Conservation (phyloP, 2,888 invertebrate species). For the Zhengitettix transpicula region DNA sequence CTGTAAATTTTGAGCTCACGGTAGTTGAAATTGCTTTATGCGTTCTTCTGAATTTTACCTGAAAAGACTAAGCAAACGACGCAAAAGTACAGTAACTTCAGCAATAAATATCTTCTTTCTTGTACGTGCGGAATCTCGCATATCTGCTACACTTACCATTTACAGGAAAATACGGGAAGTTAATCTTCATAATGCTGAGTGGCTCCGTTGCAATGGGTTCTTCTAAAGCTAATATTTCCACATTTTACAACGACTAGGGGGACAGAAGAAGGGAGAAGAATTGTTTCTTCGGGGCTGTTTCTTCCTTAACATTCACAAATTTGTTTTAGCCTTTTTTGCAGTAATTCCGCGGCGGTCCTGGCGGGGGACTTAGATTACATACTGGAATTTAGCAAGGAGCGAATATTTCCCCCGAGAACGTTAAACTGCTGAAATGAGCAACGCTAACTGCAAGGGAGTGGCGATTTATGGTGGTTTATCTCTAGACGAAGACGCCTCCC, state of each 20-base stretch:
- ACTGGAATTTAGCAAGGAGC: background rate
- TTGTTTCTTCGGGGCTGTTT: background rate
- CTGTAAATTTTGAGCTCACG: no score
- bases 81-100: no score
- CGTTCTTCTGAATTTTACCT: no score
- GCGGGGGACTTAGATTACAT: background rate
- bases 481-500: background rate
- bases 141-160: no score
- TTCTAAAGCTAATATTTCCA: no score
- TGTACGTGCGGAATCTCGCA: no score
- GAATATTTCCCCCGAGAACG: constrained; percentile 1
- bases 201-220: no score
- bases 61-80: no score
- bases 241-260: background rate
- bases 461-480: background rate
- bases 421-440: constrained; percentile 6
- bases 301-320: background rate
- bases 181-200: no score
- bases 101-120: no score
- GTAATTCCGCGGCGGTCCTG: background rate
- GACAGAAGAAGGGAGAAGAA: background rate
- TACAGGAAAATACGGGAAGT: no score
- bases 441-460: background rate
- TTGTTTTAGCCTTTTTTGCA: background rate
- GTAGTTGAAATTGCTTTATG: no score